Evolutionary conservation across 2,113 vertebrate species (phyloP).

Genomic region (Tretioscincus oriximinensis): DNA sequence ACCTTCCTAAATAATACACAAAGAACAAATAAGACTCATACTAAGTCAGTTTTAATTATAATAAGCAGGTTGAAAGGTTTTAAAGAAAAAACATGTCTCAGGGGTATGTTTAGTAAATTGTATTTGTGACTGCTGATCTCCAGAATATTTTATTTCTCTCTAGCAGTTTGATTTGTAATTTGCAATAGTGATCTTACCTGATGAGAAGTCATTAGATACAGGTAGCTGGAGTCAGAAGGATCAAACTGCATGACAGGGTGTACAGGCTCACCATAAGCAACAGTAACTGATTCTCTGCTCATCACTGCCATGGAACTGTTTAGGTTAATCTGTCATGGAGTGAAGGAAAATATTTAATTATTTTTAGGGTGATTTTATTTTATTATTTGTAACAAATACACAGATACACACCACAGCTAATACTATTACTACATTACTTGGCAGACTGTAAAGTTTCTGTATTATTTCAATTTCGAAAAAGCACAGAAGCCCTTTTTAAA

Average conservation of each 20-base stretch:
- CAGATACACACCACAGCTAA: no score
- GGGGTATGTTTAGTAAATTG: no score
- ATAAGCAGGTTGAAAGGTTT: no score
- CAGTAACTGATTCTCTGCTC: slow-evolving; percentile 79
- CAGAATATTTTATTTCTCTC: not conserved
- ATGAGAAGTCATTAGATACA: slow-evolving; percentile 95
- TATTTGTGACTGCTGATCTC: not conserved
- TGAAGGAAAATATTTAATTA: no score
- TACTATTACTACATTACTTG: no score
- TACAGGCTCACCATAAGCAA: slow-evolving; percentile 85
- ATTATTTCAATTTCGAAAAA: no score
- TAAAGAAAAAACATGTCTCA: no score
- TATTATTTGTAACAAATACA: no score
- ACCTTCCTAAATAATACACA: not conserved
- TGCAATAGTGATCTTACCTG: slow-evolving; percentile 80
- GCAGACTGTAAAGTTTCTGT: no score
- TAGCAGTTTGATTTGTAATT: not conserved
- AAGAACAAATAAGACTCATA: not conserved
- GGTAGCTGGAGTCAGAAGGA: slow-evolving; percentile 85
- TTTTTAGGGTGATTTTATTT: no score
- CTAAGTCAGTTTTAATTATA: no score
- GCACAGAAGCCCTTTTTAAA: no score
- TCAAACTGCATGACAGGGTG: slow-evolving; percentile 96
- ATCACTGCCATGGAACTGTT: slow-evolving; percentile 78
- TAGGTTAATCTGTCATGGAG: slow-evolving; percentile 81